Evolutionary conservation across 2,888 invertebrate species (phyloP), one percentile per base, ranked within the genome.

Genomic region (Dasypolia templi): DNA sequence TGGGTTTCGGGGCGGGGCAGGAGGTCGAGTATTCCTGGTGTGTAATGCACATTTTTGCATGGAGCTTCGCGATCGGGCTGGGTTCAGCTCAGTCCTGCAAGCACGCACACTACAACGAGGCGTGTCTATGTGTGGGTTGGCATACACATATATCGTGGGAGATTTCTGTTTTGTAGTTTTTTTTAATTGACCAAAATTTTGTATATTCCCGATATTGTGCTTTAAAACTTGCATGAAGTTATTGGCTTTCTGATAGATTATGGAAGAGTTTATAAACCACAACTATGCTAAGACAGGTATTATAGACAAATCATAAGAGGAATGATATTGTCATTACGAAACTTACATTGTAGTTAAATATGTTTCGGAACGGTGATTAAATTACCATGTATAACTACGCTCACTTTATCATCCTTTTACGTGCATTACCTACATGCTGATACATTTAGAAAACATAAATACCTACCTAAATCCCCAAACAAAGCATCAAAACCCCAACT

Each of bases 41-140:
- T 91, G 90, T 92, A 86, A 82, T 93, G 93, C 94, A 95, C 94
- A 95, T 95, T 96, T 95, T 95, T 95, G 95, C 95, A 95, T 92
- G 93, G 94, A 92, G 92, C 93, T 92, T 89, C 92, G 94, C 94
- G 93, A 94, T 91, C 92, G 89, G 87, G 91, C 92, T 91, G 89
- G 89, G 92, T 92, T 86, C 85, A 92, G 94, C 94, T 94, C 92
- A 86, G 86, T 89, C 91, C 92, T 95, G 95, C 95, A 94, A 86
- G 87, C 92, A 91, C 92, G 78, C 94, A 92, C 87, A 86, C 87
- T 62, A 76, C 59, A 53, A 56, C 51, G 19, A 32, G 44, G 3
- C 1, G 26, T 65, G 32, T 51, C 53, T 68, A 62, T 82, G 76
- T 79, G 68, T 72, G 79, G 39, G 61, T 61, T 68, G 66, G 65